phyloP scores from a whole-genome alignment of 2,888 invertebrate species.

The Ephialtes manifestator region DNA sequence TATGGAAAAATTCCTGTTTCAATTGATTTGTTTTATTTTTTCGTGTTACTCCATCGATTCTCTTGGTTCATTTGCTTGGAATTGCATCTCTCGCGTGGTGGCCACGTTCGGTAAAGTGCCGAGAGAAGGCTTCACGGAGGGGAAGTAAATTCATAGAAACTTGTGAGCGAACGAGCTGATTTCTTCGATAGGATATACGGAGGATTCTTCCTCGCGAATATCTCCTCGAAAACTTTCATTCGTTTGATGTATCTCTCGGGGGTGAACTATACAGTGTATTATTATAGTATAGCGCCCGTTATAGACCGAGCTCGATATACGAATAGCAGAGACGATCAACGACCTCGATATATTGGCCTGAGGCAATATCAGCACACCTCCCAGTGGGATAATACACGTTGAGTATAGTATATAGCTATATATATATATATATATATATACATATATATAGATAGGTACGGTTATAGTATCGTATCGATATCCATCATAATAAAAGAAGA shows the following conservation, averaged over 20 bases:
- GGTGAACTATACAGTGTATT: slow-evolving; percentile 34
- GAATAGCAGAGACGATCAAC: slow-evolving; percentile 66
- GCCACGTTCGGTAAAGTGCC: background rate
- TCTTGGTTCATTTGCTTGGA: too few species aligned
- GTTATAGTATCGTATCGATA: slow-evolving; percentile 53
- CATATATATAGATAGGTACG: slow-evolving; percentile 16
- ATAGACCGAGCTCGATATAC: slow-evolving; percentile 57
- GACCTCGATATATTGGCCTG: slow-evolving; percentile 64
- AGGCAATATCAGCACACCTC: slow-evolving; percentile 62
- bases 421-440: background rate
- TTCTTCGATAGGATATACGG: slow-evolving; percentile 26
- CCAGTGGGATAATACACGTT: slow-evolving; percentile 55
- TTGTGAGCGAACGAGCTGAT: slow-evolving; percentile 38
- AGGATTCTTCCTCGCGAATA: slow-evolving; percentile 29
- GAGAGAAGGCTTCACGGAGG: background rate
- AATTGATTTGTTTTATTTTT: too few species aligned
- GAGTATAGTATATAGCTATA: background rate
- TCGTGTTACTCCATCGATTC: too few species aligned
- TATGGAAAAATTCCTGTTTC: too few species aligned
- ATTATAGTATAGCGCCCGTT: slow-evolving; percentile 58
- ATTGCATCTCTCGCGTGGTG: background rate
- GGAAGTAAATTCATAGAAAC: slow-evolving; percentile 49
- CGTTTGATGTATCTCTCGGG: slow-evolving; percentile 56
- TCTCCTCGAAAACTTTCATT: slow-evolving; percentile 38
- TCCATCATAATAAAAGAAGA: slow-evolving; percentile 57